These are phyloP conservation scores for Sander lucioperca DNA, from an alignment of 2,113 vertebrate genomes.

Conservation along the genomic window DNA sequence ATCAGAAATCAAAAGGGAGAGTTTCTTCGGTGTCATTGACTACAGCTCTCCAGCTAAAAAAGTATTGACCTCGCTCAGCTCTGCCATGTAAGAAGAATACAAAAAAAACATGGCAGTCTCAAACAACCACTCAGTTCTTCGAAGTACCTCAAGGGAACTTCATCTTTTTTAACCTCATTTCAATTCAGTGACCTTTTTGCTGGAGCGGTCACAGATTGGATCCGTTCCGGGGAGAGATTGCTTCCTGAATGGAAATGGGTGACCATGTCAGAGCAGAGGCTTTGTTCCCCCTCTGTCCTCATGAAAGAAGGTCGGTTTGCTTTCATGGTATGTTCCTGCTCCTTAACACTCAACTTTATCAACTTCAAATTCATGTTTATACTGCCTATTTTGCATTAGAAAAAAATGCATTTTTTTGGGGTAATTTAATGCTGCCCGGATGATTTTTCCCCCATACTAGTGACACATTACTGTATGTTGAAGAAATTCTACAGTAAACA, in stretches of 20 bases:
- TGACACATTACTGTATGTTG: neutral
- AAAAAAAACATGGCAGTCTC: slow-evolving; percentile 8
- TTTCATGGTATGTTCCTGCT: neutral
- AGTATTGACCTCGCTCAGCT: slow-evolving; percentile 34
- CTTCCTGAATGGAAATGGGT: slow-evolving; percentile 37
- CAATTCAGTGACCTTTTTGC: slow-evolving; percentile 37
- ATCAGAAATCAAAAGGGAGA: slow-evolving; percentile 4
- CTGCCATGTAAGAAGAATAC: slow-evolving; percentile 2
- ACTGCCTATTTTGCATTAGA: neutral
- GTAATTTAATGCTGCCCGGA: no score
- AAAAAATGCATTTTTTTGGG: neutral
- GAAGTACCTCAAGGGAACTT: slow-evolving; percentile 2
- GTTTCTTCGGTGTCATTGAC: slow-evolving; percentile 14
- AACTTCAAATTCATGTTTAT: neutral
- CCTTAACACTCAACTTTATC: neutral
- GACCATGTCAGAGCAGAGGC: slow-evolving; percentile 6
- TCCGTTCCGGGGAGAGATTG: slow-evolving; percentile 24
- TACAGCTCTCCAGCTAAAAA: slow-evolving; percentile 12
- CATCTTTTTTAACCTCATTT: slow-evolving; percentile 7
- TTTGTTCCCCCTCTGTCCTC: slow-evolving; percentile 14
- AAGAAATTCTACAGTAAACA: no score
- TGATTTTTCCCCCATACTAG: neutral
- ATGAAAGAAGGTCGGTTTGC: neutral
- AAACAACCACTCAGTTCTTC: slow-evolving; percentile 13
- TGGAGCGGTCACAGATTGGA: slow-evolving; percentile 35